Conservation (phyloP, 2,113 vertebrate genomes). For the Fulmarus glacialis region DNA sequence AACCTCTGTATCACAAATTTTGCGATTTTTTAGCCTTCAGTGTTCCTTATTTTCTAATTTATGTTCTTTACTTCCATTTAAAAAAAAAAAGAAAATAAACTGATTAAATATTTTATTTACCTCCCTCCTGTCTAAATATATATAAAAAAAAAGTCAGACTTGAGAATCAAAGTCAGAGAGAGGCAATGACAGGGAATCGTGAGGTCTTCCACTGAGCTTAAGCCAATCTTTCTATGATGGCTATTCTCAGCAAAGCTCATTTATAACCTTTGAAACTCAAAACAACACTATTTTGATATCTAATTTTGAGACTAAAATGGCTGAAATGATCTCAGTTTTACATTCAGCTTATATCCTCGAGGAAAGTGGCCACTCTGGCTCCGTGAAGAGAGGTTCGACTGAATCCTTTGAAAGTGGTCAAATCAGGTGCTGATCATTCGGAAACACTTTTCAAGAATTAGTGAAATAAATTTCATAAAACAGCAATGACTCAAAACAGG, state of each 20-base stretch:
- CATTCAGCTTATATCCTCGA: neutral
- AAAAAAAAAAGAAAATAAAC: neutral
- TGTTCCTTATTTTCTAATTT: neutral
- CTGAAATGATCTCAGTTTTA: neutral
- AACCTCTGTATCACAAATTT: neutral
- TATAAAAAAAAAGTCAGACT: neutral
- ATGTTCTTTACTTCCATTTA: neutral
- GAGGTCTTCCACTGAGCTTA: neutral
- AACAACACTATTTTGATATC: neutral
- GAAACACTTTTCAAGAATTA: neutral
- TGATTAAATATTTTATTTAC: neutral
- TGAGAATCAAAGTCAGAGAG: neutral
- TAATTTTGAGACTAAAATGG: neutral
- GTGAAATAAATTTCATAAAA: neutral
- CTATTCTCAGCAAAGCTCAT: neutral
- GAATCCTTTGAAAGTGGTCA: neutral
- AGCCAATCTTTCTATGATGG: neutral
- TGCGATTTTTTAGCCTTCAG: neutral
- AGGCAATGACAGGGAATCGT: neutral
- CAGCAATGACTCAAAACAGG: neutral
- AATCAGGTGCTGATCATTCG: neutral
- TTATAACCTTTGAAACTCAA: neutral
- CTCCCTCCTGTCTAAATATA: neutral
- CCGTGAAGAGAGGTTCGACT: neutral
- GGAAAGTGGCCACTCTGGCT: neutral